Percentiles rank a stretch among this genome's conserved stretches.
Evolutionary conservation across 2,888 invertebrate species (phyloP).

Genomic region (Netelia melanura): DNA sequence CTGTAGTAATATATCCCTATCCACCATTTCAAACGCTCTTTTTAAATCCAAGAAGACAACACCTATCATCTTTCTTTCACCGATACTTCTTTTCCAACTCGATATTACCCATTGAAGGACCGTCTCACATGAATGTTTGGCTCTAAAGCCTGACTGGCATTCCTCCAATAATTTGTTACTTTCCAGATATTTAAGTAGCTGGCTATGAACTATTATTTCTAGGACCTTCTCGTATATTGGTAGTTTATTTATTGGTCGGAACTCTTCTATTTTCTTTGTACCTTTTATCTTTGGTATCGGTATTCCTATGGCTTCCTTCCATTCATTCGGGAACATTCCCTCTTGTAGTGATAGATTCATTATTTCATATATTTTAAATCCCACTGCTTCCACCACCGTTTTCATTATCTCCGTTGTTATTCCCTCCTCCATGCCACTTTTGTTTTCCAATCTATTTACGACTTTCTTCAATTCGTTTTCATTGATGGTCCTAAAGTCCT

Average conservation of each 20-base stretch:
- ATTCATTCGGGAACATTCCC: conserved; percentile 24
- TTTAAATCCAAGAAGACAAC: conserved; percentile 58
- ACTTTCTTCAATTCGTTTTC: conserved; percentile 13
- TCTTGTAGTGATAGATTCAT: conserved; percentile 27
- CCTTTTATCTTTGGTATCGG: conserved; percentile 41
- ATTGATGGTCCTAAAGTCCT: no score
- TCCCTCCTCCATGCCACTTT: conserved; percentile 5
- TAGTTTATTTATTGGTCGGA: conserved; percentile 53
- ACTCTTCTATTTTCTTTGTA: conserved; percentile 44
- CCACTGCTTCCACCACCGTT: neutral
- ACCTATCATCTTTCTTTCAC: conserved; percentile 35
- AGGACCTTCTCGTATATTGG: conserved; percentile 37
- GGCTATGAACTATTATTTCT: conserved; percentile 41
- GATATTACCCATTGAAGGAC: conserved; percentile 45
- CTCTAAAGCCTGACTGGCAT: conserved; percentile 57
- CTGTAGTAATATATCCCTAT: neutral
- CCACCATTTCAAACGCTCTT: neutral
- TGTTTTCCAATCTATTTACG: conserved; percentile 17
- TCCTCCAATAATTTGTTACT: conserved; percentile 35
- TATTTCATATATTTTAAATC: conserved; percentile 5
- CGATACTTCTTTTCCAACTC: conserved; percentile 43
- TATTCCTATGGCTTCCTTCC: conserved; percentile 46
- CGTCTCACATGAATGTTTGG: conserved; percentile 52
- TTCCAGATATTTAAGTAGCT: conserved; percentile 11
- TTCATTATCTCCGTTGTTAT: neutral